Evolutionary conservation across 2,113 vertebrate genomes (phyloP).

Genomic region (Ibidorhyncha struthersii): DNA sequence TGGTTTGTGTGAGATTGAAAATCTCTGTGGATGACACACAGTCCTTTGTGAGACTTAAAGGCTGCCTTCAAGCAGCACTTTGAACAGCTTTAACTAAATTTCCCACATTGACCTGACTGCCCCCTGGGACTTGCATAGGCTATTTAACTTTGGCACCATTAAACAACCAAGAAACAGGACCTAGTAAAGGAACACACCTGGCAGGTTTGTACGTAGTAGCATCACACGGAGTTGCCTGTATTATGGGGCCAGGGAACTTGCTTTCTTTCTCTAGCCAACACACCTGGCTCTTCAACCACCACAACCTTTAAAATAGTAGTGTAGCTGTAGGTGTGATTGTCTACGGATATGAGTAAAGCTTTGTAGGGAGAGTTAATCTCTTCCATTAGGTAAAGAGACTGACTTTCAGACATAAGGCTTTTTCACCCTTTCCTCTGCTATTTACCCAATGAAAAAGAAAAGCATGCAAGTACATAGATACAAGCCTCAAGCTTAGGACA

Average conservation of each 20-base stretch:
- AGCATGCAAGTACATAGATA: not conserved
- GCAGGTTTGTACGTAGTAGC: not conserved
- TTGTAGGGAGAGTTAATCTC: not conserved
- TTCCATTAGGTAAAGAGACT: not conserved
- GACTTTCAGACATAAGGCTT: not conserved
- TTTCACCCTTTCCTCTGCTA: not conserved
- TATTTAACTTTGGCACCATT: not conserved
- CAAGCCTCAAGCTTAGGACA: not conserved
- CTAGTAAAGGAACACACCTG: not conserved
- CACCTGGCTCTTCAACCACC: not conserved
- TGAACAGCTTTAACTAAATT: not conserved
- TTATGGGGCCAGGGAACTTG: not conserved
- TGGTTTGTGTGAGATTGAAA: not conserved
- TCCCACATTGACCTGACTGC: not conserved
- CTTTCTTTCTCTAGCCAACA: not conserved
- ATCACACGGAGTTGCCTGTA: not conserved
- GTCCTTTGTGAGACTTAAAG: not conserved
- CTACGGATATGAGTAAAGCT: not conserved
- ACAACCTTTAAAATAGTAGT: not conserved
- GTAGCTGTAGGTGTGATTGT: not conserved
- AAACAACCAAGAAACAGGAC: not conserved
- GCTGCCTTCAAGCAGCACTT: not conserved
- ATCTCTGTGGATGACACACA: not conserved
- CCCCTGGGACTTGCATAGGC: not conserved
- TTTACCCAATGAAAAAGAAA: not conserved